phyloP scores from a whole-genome alignment of 2,113 vertebrate genomes.

The Chaetops frenatus region DNA sequence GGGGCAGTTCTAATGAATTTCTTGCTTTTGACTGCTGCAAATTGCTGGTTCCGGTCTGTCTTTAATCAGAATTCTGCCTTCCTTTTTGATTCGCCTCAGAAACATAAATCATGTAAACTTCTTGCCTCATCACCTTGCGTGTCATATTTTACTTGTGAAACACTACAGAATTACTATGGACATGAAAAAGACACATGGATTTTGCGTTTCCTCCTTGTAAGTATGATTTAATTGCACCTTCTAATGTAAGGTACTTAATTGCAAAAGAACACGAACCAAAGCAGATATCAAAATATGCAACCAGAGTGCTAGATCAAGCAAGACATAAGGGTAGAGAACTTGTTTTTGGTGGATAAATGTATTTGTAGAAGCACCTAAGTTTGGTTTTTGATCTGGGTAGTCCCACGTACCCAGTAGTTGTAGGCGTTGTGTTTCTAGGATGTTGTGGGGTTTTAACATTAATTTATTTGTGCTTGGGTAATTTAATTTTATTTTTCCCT shows the following conservation, averaged over 20 bases:
- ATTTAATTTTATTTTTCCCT: neutral
- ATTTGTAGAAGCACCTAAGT: neutral
- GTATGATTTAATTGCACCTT: neutral
- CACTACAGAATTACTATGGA: neutral
- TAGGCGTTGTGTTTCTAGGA: neutral
- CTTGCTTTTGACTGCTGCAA: neutral
- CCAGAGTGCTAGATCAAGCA: neutral
- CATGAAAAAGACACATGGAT: neutral
- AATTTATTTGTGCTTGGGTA: neutral
- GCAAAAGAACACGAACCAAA: accelerated
- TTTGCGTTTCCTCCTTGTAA: accelerated
- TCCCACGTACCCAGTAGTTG: neutral
- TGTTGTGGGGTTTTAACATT: neutral
- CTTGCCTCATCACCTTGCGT: neutral
- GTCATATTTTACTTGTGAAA: neutral
- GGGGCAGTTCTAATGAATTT: neutral
- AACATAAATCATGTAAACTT: neutral
- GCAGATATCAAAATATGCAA: neutral
- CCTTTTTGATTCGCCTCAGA: neutral
- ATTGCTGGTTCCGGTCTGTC: neutral
- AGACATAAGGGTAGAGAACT: neutral
- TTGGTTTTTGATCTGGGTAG: neutral
- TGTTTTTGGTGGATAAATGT: accelerated
- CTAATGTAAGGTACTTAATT: neutral
- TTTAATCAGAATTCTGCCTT: neutral